phyloP scores from a whole-genome alignment of 1,140 invertebrate genomes.

The Drosophila aff. region DNA sequence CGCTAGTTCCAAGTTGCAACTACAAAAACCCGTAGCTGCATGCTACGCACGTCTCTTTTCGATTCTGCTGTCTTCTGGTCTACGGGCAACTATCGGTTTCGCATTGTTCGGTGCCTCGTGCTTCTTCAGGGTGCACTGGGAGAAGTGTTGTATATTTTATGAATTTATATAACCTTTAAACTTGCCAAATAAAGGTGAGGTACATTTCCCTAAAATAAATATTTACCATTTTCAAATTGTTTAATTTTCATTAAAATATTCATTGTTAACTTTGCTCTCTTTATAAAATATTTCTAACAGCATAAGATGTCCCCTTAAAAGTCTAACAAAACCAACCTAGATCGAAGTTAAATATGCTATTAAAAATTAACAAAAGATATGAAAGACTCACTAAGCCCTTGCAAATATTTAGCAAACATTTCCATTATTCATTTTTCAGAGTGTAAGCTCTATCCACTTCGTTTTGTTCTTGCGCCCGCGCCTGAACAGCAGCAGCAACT shows the following conservation, averaged over 20 bases:
- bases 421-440: background rate
- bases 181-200: too few species aligned
- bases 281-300: too few species aligned
- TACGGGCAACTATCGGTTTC: slow-evolving; percentile 55
- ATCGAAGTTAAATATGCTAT: background rate
- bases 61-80: slow-evolving; percentile 47
- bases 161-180: background rate
- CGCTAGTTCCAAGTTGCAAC: slow-evolving; percentile 22
- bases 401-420: background rate
- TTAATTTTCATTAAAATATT: too few species aligned
- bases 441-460: slow-evolving; percentile 30
- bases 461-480: slow-evolving; percentile 67
- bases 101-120: slow-evolving; percentile 57
- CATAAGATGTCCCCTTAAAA: too few species aligned
- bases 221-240: too few species aligned
- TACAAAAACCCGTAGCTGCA: slow-evolving; percentile 5
- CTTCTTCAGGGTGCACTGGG: slow-evolving; percentile 38
- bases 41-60: slow-evolving; percentile 44
- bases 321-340: too few species aligned
- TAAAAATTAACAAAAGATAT: too few species aligned
- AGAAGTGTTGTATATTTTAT: too few species aligned
- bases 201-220: too few species aligned
- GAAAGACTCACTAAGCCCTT: too few species aligned
- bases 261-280: too few species aligned
- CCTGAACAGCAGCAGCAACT: slow-evolving; percentile 33